Conservation (phyloP, 2,797 vertebrate genomes). For the Anguilla marmorata region DNA sequence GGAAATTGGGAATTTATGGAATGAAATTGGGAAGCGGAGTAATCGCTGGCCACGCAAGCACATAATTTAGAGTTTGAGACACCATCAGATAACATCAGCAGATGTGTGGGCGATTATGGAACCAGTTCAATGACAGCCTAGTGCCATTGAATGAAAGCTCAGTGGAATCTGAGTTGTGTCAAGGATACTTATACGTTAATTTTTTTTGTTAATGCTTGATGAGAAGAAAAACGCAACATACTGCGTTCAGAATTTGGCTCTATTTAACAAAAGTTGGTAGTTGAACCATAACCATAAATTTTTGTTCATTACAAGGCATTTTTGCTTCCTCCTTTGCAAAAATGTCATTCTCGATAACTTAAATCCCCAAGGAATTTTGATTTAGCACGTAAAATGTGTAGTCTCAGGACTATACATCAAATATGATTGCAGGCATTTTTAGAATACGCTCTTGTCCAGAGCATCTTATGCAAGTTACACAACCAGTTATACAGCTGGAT, state of each 20-base stretch:
- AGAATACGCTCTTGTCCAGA: too few species aligned
- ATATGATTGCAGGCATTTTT: too few species aligned
- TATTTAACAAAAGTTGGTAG: neutral
- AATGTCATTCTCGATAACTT: neutral
- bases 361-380: neutral
- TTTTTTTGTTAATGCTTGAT: neutral
- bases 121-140: neutral
- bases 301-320: neutral
- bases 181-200: neutral
- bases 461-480: too few species aligned
- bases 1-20: constrained; percentile 8
- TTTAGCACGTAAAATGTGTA: neutral
- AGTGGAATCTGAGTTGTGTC: neutral
- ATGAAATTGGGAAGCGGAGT: neutral
- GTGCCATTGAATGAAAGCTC: neutral
- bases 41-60: neutral
- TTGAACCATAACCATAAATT: neutral
- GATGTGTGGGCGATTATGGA: neutral
- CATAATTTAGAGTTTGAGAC: neutral
- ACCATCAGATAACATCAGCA: neutral
- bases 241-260: neutral
- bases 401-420: neutral
- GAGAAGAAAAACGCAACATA: neutral
- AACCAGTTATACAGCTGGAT: too few species aligned
- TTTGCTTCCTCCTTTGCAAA: neutral